Percentiles rank a stretch among this genome's conserved stretches.
These are phyloP conservation scores for Neocrepidodera transversa DNA, from an alignment of 2,888 invertebrate species.

Conservation along the genomic window DNA sequence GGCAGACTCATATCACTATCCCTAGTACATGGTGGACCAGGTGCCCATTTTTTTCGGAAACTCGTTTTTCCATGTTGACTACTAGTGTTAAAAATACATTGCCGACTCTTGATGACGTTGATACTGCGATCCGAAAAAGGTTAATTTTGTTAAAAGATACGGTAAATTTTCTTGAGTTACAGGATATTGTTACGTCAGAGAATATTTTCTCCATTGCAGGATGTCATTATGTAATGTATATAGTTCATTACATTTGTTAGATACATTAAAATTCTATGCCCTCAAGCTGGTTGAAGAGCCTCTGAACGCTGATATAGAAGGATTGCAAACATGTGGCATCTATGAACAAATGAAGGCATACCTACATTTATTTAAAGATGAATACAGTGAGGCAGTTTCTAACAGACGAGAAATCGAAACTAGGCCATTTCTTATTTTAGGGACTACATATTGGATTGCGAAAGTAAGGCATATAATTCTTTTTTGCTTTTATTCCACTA, in stretches of 20 bases:
- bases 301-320: background rate
- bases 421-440: conserved; percentile 7
- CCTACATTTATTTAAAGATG: conserved; percentile 8
- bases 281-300: background rate
- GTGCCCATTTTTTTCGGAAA: conserved; percentile 36
- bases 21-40: conserved; percentile 36
- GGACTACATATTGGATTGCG: conserved; percentile 9
- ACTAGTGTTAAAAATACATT: conserved; percentile 15
- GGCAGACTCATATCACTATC: conserved; percentile 36
- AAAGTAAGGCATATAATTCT: background rate
- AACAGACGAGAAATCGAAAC: conserved; percentile 2
- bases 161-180: background rate
- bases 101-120: conserved; percentile 24
- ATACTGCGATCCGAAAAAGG: conserved; percentile 20
- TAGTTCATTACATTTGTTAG: conserved; percentile 1
- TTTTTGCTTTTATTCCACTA: conserved; percentile 8
- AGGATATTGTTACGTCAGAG: background rate
- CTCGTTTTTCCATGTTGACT: conserved; percentile 26
- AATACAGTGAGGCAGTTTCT: background rate
- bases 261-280: background rate
- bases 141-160: background rate
- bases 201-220: conserved; percentile 28
- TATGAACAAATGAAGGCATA: background rate
- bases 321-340: background rate
- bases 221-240: conserved; percentile 22